Conservation (phyloP, 2,113 vertebrate genomes). For the Columba livia region DNA sequence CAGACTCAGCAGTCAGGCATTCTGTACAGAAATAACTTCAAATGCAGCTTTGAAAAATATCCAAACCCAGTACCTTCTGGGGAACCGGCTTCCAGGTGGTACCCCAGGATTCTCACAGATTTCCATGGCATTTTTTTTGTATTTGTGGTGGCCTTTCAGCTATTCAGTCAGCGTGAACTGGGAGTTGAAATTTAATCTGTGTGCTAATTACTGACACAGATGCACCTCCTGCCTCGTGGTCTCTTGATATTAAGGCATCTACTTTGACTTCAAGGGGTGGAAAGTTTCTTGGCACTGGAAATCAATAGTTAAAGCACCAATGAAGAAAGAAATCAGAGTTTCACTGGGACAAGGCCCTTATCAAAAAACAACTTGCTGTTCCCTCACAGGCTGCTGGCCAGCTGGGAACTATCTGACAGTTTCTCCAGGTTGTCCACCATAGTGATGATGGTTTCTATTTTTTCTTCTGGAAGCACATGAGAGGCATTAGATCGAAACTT, state of each 20-base stretch:
- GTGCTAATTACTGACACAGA: neutral
- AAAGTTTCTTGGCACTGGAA: neutral
- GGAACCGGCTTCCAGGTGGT: neutral
- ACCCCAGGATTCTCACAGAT: neutral
- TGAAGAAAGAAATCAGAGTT: constrained; percentile 9
- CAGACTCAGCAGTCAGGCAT: neutral
- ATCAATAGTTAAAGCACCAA: constrained; percentile 49
- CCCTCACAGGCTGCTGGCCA: constrained; percentile 74
- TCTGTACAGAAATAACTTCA: neutral
- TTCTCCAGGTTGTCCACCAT: constrained; percentile 76
- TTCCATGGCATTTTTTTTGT: neutral
- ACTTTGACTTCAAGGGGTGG: neutral
- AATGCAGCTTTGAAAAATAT: neutral
- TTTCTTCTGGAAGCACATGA: constrained; percentile 71
- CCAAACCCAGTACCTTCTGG: neutral
- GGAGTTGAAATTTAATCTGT: neutral
- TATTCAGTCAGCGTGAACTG: neutral
- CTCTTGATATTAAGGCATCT: neutral
- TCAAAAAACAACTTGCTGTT: neutral
- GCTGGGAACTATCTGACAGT: constrained; percentile 66
- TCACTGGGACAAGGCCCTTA: neutral
- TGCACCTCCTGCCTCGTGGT: neutral
- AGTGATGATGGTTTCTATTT: constrained; percentile 74
- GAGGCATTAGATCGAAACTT: constrained; percentile 84
- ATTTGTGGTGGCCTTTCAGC: neutral